Evolutionary conservation across 1,140 invertebrate species (phyloP).

Genomic region (Drosophila miranda): DNA sequence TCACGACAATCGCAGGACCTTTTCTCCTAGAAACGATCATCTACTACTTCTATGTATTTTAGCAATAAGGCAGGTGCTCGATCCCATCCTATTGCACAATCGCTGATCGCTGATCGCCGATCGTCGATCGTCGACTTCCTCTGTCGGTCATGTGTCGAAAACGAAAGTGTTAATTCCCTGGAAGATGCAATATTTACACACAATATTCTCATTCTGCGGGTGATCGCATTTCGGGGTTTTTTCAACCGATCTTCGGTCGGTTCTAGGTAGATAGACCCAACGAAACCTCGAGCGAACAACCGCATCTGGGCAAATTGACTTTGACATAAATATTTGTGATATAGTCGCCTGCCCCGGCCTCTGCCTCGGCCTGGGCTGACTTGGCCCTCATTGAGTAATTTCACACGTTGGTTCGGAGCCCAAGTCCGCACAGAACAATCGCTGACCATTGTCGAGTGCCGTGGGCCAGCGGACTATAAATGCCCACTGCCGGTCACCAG

Average conservation of each 20-base stretch:
- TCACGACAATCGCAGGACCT: too few relatives aligned
- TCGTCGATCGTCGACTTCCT: not conserved
- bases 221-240: constrained; percentile 5
- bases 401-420: constrained; percentile 47
- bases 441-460: constrained; percentile 37
- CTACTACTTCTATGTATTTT: not conserved
- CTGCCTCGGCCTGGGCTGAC: constrained; percentile 10
- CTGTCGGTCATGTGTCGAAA: constrained; percentile 18
- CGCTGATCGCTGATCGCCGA: not conserved
- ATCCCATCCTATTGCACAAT: not conserved
- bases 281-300: constrained; percentile 18
- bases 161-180: constrained; percentile 69
- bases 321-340: constrained; percentile 60
- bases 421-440: constrained; percentile 49
- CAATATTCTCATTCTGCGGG: not conserved
- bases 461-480: constrained; percentile 46
- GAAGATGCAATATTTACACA: constrained; percentile 37
- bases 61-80: not conserved
- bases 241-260: constrained; percentile 1
- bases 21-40: too few relatives aligned
- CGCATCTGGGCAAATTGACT: constrained; percentile 51
- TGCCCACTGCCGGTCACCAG: constrained; percentile 36
- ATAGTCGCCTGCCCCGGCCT: constrained; percentile 3
- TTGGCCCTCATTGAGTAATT: constrained; percentile 53
- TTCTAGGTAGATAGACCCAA: constrained; percentile 40